Percentiles rank a stretch among this genome's conserved stretches.
These are phyloP conservation scores for Alloscopus bannaensis DNA, from an alignment of 2,888 invertebrate genomes.

Conservation along the genomic window DNA sequence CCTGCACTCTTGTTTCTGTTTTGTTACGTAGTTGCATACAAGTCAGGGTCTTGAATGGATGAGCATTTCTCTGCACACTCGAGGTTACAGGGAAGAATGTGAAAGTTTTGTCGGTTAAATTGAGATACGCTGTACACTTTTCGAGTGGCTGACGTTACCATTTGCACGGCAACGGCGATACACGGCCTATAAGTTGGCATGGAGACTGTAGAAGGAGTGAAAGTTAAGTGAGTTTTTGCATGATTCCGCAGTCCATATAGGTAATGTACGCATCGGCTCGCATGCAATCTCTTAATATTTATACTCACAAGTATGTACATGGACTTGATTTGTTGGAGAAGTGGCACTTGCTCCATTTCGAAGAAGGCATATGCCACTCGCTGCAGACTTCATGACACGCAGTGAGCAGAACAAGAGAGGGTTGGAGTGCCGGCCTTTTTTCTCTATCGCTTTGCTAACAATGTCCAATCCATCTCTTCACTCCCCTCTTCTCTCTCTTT, in stretches of 20 bases:
- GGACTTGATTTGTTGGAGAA: slow-evolving; percentile 44
- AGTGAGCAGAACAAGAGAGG: not conserved
- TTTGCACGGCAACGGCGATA: too few relatives aligned
- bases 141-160: too few relatives aligned
- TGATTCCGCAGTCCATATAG: slow-evolving; percentile 60
- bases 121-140: too few relatives aligned
- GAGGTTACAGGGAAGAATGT: too few relatives aligned
- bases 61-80: too few relatives aligned
- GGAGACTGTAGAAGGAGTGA: not conserved
- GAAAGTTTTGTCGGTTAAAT: slow-evolving; percentile 26
- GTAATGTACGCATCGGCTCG: slow-evolving; percentile 34
- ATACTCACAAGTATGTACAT: not conserved
- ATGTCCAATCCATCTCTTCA: slow-evolving; percentile 49
- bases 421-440: slow-evolving; percentile 7
- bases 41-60: too few relatives aligned
- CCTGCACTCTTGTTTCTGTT: too few relatives aligned
- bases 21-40: too few relatives aligned
- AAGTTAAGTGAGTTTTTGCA: slow-evolving; percentile 57
- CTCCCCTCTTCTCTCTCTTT: slow-evolving; percentile 17
- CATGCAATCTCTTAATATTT: slow-evolving; percentile 9
- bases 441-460: slow-evolving; percentile 38
- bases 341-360: too few relatives aligned
- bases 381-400: too few relatives aligned
- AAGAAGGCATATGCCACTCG: too few relatives aligned
- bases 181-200: too few relatives aligned